These are phyloP conservation scores for Engraulis encrasicolus DNA, from an alignment of 2,113 vertebrate species.

Conservation along the genomic window DNA sequence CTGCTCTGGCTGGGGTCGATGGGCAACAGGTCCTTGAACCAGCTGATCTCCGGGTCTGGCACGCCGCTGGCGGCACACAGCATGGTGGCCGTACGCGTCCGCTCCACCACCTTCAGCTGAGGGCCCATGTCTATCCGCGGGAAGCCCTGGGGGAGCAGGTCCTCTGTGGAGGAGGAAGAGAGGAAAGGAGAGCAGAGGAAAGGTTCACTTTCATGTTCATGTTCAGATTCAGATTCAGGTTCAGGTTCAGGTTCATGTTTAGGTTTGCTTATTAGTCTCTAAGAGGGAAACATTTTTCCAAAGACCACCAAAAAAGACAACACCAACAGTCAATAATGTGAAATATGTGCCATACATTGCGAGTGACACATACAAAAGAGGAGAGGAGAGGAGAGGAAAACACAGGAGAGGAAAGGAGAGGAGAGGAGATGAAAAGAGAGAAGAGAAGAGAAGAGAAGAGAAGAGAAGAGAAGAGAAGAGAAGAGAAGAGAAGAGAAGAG, in stretches of 20 bases:
- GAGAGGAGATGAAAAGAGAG: neutral
- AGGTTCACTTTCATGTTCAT: no score
- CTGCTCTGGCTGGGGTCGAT: slow-evolving; percentile 92
- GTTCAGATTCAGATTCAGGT: no score
- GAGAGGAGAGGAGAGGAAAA: neutral
- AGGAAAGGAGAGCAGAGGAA: neutral
- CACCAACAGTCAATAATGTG: no score
- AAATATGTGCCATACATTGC: no score
- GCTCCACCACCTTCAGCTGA: slow-evolving; percentile 96
- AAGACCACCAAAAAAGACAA: no score
- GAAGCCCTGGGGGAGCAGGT: slow-evolving; percentile 92
- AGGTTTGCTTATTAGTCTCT: no score
- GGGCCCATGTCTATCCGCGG: slow-evolving; percentile 99
- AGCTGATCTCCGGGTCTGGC: slow-evolving; percentile 97
- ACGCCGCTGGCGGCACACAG: slow-evolving; percentile 96
- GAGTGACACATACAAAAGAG: no score
- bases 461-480: neutral
- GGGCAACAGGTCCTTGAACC: slow-evolving; percentile 98
- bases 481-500: neutral
- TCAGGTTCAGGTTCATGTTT: no score
- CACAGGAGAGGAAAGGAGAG: neutral
- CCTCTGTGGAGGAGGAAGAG: slow-evolving; percentile 77
- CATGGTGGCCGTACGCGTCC: slow-evolving; percentile 95
- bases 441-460: neutral
- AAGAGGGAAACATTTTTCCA: no score